Evolutionary conservation across 1,140 invertebrate genomes (phyloP), one percentile per base, ranked within the genome.

Genomic region (Sesamia nonagrioides): DNA sequence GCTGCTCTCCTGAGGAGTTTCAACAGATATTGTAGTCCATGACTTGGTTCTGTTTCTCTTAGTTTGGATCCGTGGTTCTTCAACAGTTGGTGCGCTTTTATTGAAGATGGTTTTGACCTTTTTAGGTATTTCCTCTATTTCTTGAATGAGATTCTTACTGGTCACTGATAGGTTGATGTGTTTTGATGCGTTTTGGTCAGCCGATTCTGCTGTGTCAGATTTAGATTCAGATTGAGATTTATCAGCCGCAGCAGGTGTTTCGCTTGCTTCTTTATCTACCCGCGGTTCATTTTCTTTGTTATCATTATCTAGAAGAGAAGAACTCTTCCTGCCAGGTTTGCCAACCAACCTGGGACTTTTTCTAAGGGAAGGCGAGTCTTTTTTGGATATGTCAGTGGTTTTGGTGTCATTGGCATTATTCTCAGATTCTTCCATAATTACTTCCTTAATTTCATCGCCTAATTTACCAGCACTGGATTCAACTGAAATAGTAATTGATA

Each of bases 1-100:
- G 6, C 80, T 78, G 60, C 33, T 80, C 35, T 89, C 84, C 77
- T 80, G 83, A 61, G 21, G 7, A 68, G 72, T 37, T 18, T 63
- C 52, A 21, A 54, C n/a, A 33, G 81, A 33, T n/a, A 83, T 40
- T 21, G 72, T 86, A 72, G 89, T 86, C 86, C 84, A 92, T 60
- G 91, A 92, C 80, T 89, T 90, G 17, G 90, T 91, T 88, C 90
- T 87, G 45, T 82, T 80, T 77, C 91, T 86, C 71, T 89, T 91
- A 50, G 1, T 78, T 84, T 87, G 82, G 42, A 77, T 69, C 61
- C 33, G 75, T 72, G 54, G 35, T 42, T 88, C 77, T 35, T 69
- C 77, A 40, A 89, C 35, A 58, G 71, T 78, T 69, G 88, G 84
- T 8, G 82, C 79, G 63, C 85, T 91, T 83, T 91, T 92, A 66